Evolutionary conservation across 2,888 invertebrate genomes (phyloP).

Genomic region (Drosophila hamatofila): DNA sequence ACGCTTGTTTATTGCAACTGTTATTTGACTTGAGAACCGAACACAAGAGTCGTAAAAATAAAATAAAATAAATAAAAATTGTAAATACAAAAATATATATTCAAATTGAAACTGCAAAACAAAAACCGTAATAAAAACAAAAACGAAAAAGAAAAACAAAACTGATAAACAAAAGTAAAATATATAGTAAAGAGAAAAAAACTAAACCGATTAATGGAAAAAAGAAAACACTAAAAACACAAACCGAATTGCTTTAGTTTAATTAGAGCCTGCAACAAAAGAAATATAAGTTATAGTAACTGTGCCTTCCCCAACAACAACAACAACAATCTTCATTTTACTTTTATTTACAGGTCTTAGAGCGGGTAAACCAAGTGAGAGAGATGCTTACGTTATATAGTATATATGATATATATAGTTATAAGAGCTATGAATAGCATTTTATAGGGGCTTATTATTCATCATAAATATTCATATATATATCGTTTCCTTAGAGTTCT

Average conservation of each 20-base stretch:
- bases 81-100: conserved; percentile 71
- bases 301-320: conserved; percentile 70
- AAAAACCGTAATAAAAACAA: conserved; percentile 33
- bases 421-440: neutral
- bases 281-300: conserved; percentile 63
- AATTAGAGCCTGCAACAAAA: conserved; percentile 61
- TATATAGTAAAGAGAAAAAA: conserved; percentile 24
- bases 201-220: conserved; percentile 36
- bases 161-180: neutral
- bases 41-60: conserved; percentile 66
- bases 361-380: neutral
- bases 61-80: conserved; percentile 72
- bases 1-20: conserved; percentile 81
- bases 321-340: conserved; percentile 13
- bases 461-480: neutral
- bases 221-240: conserved; percentile 24
- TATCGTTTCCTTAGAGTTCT: neutral
- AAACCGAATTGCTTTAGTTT: conserved; percentile 51
- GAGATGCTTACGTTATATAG: neutral
- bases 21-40: conserved; percentile 74
- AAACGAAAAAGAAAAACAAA: conserved; percentile 20
- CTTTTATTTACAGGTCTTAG: conserved; percentile 1
- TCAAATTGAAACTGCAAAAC: conserved; percentile 63
- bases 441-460: neutral
- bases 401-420: no score